A percentile compares a stretch with the other conserved stretches of the same genome.
phyloP scores from a whole-genome alignment of 2,888 invertebrate species.

The Drosophila affinis region DNA sequence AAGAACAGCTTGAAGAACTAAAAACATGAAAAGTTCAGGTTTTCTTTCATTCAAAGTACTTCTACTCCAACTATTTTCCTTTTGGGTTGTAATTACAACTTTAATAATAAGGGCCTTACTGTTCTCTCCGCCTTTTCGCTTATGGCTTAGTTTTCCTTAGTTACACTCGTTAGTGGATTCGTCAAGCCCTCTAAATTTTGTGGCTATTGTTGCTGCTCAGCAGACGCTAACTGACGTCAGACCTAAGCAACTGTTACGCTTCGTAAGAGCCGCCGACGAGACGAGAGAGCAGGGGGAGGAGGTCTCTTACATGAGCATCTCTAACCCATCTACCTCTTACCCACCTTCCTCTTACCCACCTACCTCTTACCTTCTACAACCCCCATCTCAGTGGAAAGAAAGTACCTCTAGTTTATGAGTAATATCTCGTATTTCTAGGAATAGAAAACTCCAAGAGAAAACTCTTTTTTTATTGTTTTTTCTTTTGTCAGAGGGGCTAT shows the following conservation, averaged over 20 bases:
- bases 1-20: too few species aligned
- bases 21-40: too few species aligned
- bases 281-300: not conserved
- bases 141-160: not conserved
- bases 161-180: not conserved
- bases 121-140: not conserved
- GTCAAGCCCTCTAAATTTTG: slow-evolving; percentile 42
- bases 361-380: not conserved
- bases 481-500: slow-evolving; percentile 11
- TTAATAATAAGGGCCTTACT: slow-evolving; percentile 15
- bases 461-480: slow-evolving; percentile 7
- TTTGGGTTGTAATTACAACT: slow-evolving; percentile 14
- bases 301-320: not conserved
- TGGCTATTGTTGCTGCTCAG: slow-evolving; percentile 15
- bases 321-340: not conserved
- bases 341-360: not conserved
- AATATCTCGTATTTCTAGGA: slow-evolving; percentile 24
- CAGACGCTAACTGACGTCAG: slow-evolving; percentile 60
- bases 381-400: not conserved
- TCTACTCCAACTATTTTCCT: not conserved
- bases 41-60: too few species aligned
- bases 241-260: slow-evolving; percentile 67
- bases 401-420: slow-evolving; percentile 11
- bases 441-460: slow-evolving; percentile 15
- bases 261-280: slow-evolving; percentile 26